phyloP scores from a whole-genome alignment of 2,797 vertebrate species.

The Sebastes cheni region DNA sequence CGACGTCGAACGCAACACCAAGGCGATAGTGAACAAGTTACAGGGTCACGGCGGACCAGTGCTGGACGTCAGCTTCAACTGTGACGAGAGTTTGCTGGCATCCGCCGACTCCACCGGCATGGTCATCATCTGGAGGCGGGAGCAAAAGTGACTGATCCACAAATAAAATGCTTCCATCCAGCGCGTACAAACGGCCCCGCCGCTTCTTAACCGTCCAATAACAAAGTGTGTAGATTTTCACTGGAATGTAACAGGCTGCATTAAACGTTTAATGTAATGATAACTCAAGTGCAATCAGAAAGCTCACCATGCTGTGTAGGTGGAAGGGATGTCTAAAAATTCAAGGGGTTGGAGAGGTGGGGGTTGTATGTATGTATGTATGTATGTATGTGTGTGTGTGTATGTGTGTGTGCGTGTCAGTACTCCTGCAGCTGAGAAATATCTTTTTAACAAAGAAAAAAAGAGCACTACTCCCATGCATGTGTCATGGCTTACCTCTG shows the following conservation, averaged over 20 bases:
- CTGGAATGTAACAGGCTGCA: constrained; percentile 61
- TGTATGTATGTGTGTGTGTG: background rate
- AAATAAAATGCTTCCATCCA: constrained; percentile 51
- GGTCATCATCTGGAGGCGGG: constrained; percentile 96
- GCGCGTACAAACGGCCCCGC: constrained; percentile 17
- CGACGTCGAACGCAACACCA: constrained; percentile 91
- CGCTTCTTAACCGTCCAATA: constrained; percentile 53
- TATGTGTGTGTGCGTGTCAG: background rate
- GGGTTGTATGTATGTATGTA: background rate
- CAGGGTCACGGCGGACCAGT: constrained; percentile 94
- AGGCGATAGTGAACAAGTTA: constrained; percentile 93
- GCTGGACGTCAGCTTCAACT: constrained; percentile 95
- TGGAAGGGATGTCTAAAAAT: constrained; percentile 56
- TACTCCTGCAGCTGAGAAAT: constrained; percentile 46
- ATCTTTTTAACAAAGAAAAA: constrained; percentile 34
- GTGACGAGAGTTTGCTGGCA: constrained; percentile 93
- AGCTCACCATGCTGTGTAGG: constrained; percentile 48
- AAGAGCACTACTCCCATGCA: constrained; percentile 62
- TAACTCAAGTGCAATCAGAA: constrained; percentile 68
- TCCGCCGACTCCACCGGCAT: constrained; percentile 93
- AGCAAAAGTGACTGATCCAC: constrained; percentile 86
- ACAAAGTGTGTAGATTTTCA: constrained; percentile 50
- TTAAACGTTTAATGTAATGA: constrained; percentile 59
- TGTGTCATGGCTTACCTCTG: constrained; percentile 67
- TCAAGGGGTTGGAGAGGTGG: background rate